A percentile compares a stretch with the other conserved stretches of the same genome.
Conservation (phyloP, 2,113 vertebrate species). For the Nothobranchius kuhntae region DNA sequence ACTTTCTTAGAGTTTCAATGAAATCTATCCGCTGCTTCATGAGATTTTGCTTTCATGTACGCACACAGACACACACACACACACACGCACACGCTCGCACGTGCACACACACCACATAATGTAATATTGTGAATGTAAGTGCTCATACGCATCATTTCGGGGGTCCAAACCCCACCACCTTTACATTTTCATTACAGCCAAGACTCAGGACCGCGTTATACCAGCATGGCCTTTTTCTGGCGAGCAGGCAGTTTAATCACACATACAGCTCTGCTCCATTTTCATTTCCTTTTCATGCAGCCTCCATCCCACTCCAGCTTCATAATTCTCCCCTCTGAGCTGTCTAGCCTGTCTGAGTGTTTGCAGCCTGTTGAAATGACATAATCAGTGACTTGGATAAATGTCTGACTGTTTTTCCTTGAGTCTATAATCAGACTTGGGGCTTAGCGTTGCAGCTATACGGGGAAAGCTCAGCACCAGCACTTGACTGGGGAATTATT, state of each 20-base stretch:
- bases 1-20: too few species aligned
- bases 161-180: slow-evolving; percentile 67
- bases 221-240: slow-evolving; percentile 75
- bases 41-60: too few species aligned
- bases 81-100: slow-evolving; percentile 13
- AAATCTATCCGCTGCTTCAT: too few species aligned
- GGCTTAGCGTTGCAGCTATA: slow-evolving; percentile 58
- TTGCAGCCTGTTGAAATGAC: slow-evolving; percentile 80
- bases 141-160: slow-evolving; percentile 46
- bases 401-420: slow-evolving; percentile 74
- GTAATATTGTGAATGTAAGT: slow-evolving; percentile 17
- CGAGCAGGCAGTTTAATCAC: slow-evolving; percentile 81
- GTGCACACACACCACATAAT: slow-evolving; percentile 41
- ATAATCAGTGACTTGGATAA: slow-evolving; percentile 85
- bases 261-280: slow-evolving; percentile 80
- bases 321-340: slow-evolving; percentile 78
- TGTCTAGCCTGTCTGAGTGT: slow-evolving; percentile 68
- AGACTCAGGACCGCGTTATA: slow-evolving; percentile 75
- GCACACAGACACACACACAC: too few species aligned
- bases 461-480: slow-evolving; percentile 51
- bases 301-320: slow-evolving; percentile 74
- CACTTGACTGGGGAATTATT: slow-evolving; percentile 66
- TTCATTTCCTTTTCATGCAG: slow-evolving; percentile 80
- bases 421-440: slow-evolving; percentile 77
- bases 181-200: slow-evolving; percentile 82